Percentiles rank a stretch among this genome's conserved stretches.
Conservation (phyloP, 2,888 invertebrate species). For the Caenorhabditis sp. region DNA sequence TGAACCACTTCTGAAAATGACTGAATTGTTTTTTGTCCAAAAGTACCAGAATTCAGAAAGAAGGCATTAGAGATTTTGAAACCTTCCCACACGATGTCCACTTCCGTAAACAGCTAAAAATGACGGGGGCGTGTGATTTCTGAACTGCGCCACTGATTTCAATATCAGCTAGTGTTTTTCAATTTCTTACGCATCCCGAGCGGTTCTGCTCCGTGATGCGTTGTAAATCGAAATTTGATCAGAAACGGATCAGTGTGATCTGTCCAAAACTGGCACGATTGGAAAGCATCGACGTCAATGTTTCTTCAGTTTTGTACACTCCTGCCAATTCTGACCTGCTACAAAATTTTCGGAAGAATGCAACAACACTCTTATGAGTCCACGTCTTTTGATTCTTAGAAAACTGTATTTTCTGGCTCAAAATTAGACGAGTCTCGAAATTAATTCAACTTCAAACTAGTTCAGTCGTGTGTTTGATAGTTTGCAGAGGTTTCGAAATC, state of each 20-base stretch:
- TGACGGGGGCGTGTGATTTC: too few species aligned
- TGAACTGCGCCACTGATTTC: too few species aligned
- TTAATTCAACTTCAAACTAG: background rate
- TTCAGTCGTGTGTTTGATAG: too few species aligned
- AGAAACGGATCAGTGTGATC: background rate
- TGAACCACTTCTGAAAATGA: constrained; percentile 27
- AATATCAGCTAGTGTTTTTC: too few species aligned
- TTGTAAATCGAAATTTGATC: too few species aligned
- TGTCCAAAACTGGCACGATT: background rate
- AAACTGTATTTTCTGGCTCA: background rate
- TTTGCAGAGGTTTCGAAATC: too few species aligned
- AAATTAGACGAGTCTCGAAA: background rate
- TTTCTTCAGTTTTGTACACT: background rate
- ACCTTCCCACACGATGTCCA: background rate
- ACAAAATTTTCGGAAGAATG: background rate
- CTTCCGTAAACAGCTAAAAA: too few species aligned
- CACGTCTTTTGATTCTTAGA: background rate
- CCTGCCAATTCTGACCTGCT: background rate
- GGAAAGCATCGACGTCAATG: constrained; percentile 6
- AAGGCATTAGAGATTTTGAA: too few species aligned
- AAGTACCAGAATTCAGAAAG: too few species aligned
- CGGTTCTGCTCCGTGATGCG: too few species aligned
- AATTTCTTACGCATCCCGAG: too few species aligned
- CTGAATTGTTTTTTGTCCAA: too few species aligned
- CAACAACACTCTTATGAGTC: background rate